These are phyloP conservation scores for Manduca sexta DNA, from an alignment of 1,140 invertebrate genomes.

Conservation along the genomic window DNA sequence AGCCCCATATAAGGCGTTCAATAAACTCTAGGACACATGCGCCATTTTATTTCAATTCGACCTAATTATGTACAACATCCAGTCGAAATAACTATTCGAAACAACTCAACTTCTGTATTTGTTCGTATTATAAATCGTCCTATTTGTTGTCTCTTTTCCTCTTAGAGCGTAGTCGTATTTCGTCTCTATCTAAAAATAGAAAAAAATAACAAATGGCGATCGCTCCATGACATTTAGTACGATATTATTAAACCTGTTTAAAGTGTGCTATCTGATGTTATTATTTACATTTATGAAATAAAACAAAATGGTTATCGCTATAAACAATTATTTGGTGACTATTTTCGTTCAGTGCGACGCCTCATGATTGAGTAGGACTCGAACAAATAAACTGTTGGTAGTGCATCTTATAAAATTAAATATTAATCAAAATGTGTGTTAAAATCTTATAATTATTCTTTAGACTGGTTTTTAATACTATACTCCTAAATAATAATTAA, in stretches of 20 bases:
- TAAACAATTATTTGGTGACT: background rate
- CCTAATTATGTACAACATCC: conserved; percentile 23
- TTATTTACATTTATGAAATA: conserved; percentile 47
- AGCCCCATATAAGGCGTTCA: conserved; percentile 50
- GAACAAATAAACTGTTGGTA: background rate
- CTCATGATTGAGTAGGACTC: conserved; percentile 3
- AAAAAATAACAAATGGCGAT: conserved; percentile 49
- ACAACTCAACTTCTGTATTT: conserved; percentile 21
- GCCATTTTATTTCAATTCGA: conserved; percentile 33
- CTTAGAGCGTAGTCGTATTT: conserved; percentile 3
- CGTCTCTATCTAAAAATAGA: conserved; percentile 25
- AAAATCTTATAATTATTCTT: too few relatives aligned
- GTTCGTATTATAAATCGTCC: conserved; percentile 25
- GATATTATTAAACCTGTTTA: conserved; percentile 35
- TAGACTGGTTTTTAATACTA: too few relatives aligned
- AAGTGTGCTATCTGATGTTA: conserved; percentile 23
- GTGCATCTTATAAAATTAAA: conserved; percentile 5
- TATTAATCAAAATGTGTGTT: background rate
- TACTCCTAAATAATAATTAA: too few relatives aligned
- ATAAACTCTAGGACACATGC: conserved; percentile 66
- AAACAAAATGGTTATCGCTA: conserved; percentile 32
- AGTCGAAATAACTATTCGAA: conserved; percentile 5
- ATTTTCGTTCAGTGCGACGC: background rate
- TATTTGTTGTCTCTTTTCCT: conserved; percentile 26
- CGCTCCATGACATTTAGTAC: conserved; percentile 53